These are phyloP conservation scores for Notospermus geniculatus DNA, from an alignment of 1,140 invertebrate species.

Conservation along the genomic window DNA sequence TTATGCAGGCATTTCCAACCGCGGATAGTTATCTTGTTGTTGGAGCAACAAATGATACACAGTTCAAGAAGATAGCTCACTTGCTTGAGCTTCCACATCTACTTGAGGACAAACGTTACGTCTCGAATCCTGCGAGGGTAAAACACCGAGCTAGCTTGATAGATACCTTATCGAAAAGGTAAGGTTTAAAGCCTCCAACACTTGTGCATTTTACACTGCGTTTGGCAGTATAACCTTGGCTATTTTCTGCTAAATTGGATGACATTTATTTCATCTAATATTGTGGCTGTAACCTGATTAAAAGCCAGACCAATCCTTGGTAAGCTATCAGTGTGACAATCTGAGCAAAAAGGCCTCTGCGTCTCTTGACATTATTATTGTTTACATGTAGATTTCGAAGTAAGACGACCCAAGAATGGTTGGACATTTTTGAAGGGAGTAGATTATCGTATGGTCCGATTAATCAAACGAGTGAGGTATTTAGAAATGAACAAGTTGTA, in stretches of 20 bases:
- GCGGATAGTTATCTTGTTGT: constrained; percentile 73
- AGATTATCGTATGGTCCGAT: constrained; percentile 86
- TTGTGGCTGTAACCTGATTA: neutral
- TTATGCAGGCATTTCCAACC: constrained; percentile 39
- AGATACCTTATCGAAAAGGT: constrained; percentile 58
- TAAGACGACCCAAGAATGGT: constrained; percentile 78
- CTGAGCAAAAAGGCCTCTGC: neutral
- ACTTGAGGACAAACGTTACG: constrained; percentile 65
- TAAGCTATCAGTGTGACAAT: neutral
- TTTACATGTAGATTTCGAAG: constrained; percentile 58
- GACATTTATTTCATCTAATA: no score
- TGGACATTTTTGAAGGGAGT: constrained; percentile 67
- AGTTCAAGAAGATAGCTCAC: constrained; percentile 65
- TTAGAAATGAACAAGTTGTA: constrained; percentile 80
- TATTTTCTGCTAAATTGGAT: no score
- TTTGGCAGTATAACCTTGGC: no score
- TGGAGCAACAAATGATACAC: constrained; percentile 69
- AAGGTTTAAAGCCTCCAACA: no score
- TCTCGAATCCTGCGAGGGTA: constrained; percentile 73
- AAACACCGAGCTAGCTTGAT: constrained; percentile 72
- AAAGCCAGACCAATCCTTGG: neutral
- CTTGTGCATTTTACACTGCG: no score
- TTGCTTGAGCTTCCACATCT: neutral
- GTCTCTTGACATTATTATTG: neutral
- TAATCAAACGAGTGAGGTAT: constrained; percentile 82